phyloP scores from a whole-genome alignment of 2,888 invertebrate genomes.

The Hypomecis atomaria region DNA sequence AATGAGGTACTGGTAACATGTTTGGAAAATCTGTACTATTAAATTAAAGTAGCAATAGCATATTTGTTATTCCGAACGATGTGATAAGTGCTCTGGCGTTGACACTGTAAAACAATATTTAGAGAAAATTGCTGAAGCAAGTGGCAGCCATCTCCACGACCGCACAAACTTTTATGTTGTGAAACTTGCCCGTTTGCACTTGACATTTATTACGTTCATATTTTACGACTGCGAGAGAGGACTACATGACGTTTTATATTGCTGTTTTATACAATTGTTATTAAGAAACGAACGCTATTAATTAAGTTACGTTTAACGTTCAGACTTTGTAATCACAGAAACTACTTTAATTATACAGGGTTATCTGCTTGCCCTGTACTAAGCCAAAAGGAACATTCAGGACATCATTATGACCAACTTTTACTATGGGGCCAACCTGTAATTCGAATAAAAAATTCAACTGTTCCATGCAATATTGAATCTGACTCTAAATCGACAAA shows the following conservation, averaged over 20 bases:
- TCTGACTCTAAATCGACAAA: too few relatives aligned
- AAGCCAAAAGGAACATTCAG: too few relatives aligned
- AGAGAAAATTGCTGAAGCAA: constrained; percentile 69
- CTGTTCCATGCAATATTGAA: too few relatives aligned
- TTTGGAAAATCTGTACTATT: too few relatives aligned
- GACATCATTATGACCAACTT: too few relatives aligned
- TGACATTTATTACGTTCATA: constrained; percentile 79
- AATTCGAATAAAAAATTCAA: too few relatives aligned
- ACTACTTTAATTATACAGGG: not conserved
- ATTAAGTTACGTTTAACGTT: not conserved
- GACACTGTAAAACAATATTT: constrained; percentile 31
- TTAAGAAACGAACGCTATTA: constrained; percentile 1
- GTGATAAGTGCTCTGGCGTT: not conserved
- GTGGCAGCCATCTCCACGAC: constrained; percentile 59
- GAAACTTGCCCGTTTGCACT: constrained; percentile 75
- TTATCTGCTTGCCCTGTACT: too few relatives aligned
- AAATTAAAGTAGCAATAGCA: not conserved
- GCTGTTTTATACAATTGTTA: constrained; percentile 28
- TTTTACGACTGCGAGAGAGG: constrained; percentile 69
- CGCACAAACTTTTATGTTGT: constrained; percentile 75
- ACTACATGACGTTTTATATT: constrained; percentile 61
- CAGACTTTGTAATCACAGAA: not conserved
- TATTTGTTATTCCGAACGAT: not conserved
- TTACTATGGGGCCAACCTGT: too few relatives aligned
- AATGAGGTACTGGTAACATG: too few relatives aligned